Evolutionary conservation across 1,140 invertebrate species (phyloP).

Genomic region (Babylonia areolata): DNA sequence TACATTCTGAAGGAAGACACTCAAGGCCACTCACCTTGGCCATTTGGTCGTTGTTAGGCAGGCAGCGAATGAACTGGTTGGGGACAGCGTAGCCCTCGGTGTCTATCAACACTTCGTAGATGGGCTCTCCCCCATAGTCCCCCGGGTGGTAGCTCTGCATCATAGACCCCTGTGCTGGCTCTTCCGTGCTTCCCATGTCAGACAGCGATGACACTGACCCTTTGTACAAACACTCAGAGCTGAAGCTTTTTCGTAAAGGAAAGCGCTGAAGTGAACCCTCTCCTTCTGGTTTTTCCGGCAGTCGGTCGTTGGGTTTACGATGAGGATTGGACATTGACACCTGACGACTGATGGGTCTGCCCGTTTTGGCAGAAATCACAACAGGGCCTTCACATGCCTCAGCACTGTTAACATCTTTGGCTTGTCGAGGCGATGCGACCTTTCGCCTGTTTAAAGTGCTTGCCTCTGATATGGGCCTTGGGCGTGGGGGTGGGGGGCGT

Average conservation of each 20-base stretch:
- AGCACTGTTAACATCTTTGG: not conserved
- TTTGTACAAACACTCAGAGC: constrained; percentile 49
- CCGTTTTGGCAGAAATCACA: constrained; percentile 26
- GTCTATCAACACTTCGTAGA: constrained; percentile 56
- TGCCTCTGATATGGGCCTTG: constrained; percentile 42
- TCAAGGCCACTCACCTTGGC: constrained; percentile 16
- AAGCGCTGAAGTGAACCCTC: constrained; percentile 32
- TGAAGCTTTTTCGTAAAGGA: constrained; percentile 51
- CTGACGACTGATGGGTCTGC: constrained; percentile 12
- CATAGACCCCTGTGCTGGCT: not conserved
- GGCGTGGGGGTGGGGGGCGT: constrained; percentile 49
- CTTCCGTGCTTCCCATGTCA: constrained; percentile 23
- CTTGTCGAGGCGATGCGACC: not conserved
- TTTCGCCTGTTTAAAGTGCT: not conserved
- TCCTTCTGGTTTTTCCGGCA: constrained; percentile 31
- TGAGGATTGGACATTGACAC: constrained; percentile 13
- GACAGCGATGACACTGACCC: constrained; percentile 37
- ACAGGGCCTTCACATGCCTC: constrained; percentile 32
- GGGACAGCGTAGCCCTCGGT: constrained; percentile 62
- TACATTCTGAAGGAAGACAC: too few relatives aligned
- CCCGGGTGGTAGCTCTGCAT: not conserved
- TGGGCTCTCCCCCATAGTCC: not conserved
- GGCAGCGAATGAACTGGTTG: constrained; percentile 47
- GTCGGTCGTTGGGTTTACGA: constrained; percentile 36
- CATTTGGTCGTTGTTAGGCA: not conserved